phyloP scores from a whole-genome alignment of 2,113 vertebrate species.

The Struthidea cinerea region DNA sequence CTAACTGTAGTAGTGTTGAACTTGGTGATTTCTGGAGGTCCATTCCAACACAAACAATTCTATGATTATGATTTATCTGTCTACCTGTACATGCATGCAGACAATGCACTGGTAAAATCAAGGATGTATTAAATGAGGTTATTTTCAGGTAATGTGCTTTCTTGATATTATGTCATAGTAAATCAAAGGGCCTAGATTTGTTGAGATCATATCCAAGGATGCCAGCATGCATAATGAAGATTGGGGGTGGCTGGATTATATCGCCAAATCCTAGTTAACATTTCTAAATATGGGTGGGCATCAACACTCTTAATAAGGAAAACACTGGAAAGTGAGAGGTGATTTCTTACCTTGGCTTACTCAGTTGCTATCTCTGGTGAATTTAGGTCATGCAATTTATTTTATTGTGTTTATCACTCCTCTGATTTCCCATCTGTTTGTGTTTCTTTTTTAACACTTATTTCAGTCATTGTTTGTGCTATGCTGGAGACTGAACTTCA shows the following conservation, averaged over 20 bases:
- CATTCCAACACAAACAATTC: not conserved
- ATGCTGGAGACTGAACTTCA: not conserved
- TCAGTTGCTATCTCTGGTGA: not conserved
- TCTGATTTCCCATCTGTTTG: not conserved
- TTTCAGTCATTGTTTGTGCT: not conserved
- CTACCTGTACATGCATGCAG: not conserved
- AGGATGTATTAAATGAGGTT: not conserved
- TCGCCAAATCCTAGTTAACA: not conserved
- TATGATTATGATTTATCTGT: not conserved
- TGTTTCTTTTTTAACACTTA: not conserved
- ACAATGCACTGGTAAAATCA: not conserved
- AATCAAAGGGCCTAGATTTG: not conserved
- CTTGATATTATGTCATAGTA: not conserved
- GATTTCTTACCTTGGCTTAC: not conserved
- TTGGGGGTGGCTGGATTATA: not conserved
- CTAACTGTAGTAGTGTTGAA: not conserved
- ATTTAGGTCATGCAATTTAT: not conserved
- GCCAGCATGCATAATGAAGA: not conserved
- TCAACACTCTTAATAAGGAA: not conserved
- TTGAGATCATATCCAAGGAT: not conserved
- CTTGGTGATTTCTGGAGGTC: not conserved
- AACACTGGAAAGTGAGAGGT: not conserved
- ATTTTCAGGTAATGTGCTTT: not conserved
- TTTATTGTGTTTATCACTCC: not conserved
- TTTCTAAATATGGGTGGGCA: not conserved